A percentile compares a stretch with the other conserved stretches of the same genome.
Evolutionary conservation across 2,113 vertebrate species (phyloP).

Genomic region (Pangasianodon hypophthalmus): DNA sequence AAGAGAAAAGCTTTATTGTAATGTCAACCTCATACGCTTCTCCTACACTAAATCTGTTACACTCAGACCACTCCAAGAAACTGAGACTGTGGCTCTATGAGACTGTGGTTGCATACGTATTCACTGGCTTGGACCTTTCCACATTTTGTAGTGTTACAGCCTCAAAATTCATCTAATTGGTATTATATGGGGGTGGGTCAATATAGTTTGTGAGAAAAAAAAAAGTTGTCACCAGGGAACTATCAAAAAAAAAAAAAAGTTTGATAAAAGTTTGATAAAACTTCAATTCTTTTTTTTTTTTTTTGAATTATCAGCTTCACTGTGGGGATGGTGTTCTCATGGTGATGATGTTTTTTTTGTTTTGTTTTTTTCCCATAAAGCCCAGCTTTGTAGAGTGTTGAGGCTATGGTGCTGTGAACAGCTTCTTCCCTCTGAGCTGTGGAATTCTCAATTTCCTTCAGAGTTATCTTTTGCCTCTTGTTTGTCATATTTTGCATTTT

Average conservation of each 20-base stretch:
- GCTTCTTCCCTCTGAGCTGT: neutral
- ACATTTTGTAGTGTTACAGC: neutral
- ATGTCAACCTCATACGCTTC: slow-evolving; percentile 69
- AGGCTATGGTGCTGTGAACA: neutral
- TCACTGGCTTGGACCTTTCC: neutral
- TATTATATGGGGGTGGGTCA: too few relatives aligned
- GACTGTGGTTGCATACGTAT: neutral
- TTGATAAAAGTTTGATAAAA: too few relatives aligned
- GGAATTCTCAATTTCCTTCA: neutral
- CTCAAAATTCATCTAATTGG: neutral
- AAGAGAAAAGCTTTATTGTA: slow-evolving; percentile 52
- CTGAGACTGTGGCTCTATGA: slow-evolving; percentile 61
- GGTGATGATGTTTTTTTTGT: neutral
- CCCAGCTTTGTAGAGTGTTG: too few relatives aligned
- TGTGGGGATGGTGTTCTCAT: neutral
- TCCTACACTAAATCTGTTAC: slow-evolving; percentile 70
- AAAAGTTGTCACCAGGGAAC: too few relatives aligned
- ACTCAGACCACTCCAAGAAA: slow-evolving; percentile 59
- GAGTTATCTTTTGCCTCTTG: neutral
- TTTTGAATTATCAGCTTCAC: neutral
- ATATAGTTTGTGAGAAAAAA: too few relatives aligned
- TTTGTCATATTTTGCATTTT: too few relatives aligned
- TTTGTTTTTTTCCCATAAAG: too few relatives aligned
- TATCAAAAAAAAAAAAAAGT: too few relatives aligned
- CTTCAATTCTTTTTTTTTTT: too few relatives aligned